Conservation (phyloP, 1,140 invertebrate genomes). For the Brachionus angularis region DNA sequence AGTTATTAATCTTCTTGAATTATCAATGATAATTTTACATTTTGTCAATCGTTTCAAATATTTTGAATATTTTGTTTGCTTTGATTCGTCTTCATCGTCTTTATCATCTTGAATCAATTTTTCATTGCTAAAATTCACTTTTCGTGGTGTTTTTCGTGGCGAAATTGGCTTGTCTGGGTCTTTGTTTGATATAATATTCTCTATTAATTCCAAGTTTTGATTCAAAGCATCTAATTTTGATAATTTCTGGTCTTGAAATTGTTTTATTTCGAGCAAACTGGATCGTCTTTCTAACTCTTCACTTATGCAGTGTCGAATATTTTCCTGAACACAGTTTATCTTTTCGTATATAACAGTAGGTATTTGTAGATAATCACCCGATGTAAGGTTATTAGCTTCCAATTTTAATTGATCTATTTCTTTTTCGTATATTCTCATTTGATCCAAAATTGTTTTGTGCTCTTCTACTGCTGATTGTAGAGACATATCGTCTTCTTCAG, state of each 20-base stretch:
- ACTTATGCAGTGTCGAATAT: conserved; percentile 15
- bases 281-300: conserved; percentile 32
- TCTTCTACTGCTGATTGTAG: conserved; percentile 31
- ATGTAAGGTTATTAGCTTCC: background rate
- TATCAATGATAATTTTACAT: no score
- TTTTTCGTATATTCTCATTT: conserved; percentile 32
- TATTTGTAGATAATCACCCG: background rate
- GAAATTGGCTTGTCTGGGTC: background rate
- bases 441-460: conserved; percentile 19
- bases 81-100: no score
- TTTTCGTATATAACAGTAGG: conserved; percentile 21
- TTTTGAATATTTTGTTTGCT: no score
- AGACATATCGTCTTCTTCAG: conserved; percentile 34
- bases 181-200: background rate
- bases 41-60: no score
- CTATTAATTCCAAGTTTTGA: background rate
- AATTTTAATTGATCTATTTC: conserved; percentile 11
- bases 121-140: no score
- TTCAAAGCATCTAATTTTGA: background rate
- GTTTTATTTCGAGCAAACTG: conserved; percentile 10
- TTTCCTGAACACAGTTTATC: conserved; percentile 27
- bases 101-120: no score
- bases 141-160: no score
- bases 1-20: no score
- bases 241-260: background rate